Evolutionary conservation across 2,113 vertebrate species (phyloP), one percentile per base, ranked within the genome.

Genomic region (Gambusia holbrooki): DNA sequence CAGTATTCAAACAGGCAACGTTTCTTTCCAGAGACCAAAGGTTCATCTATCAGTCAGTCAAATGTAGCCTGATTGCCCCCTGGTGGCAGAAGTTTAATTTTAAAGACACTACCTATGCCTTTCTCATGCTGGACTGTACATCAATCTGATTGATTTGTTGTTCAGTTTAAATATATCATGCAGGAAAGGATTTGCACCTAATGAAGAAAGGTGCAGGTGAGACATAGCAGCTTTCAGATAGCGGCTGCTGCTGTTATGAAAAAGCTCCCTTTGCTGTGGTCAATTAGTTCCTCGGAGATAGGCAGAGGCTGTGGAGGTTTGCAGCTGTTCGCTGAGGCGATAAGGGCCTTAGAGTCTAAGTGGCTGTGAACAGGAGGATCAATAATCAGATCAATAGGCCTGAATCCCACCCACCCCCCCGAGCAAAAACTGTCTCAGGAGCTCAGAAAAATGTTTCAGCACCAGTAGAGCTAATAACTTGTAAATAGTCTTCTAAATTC

Each of bases 331-430:
- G 69, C 37, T 0, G 62, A 78, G 62, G 61, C 32, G 69, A 90
- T 88, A 89, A 91, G 85, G 81, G 68, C 84, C 87, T 89, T 82
- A 83, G 84, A 89, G 80, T 84, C 81, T 87, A 90, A 92, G 85
- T 89, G 88, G 81, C 71, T 87, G 86, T 80, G 83, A 92, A 90
- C 86, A 87, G 82, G 78, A 68, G 79, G 87, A 91, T 91, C 86
- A 80, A 89, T 92, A 76, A 48, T 60, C 37, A 33, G 75, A 92
- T 91, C 91, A 61, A 90, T 93, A 66, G 11, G 33, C 35, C 78
- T 74, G 79, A 87, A 87, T 86, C 84, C 67, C 67, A 33, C 84
- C 62, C 89, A 68, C 62, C 77, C 74, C 62, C 76, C 40, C 68
- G 89, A 81, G 81, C 84, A 1, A 62, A 77, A 72, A 83, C 74